Percentiles rank a stretch among this genome's conserved stretches.
phyloP scores from a whole-genome alignment of 2,797 vertebrate species.

The Sebastes aleutianus region DNA sequence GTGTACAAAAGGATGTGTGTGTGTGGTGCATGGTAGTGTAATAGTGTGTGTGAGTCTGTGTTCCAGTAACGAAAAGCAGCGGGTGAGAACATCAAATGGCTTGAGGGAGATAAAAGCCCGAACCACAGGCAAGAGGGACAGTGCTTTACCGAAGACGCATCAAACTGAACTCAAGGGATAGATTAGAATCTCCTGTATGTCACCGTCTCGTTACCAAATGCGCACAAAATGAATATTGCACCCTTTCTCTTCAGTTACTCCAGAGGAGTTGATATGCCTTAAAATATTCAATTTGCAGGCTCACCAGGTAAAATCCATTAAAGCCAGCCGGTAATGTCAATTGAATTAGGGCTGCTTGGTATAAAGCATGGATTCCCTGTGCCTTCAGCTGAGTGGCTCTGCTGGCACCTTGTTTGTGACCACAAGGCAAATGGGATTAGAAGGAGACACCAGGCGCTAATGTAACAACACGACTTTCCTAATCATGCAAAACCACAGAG shows the following conservation, averaged over 20 bases:
- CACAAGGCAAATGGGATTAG: constrained; percentile 75
- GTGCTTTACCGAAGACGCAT: constrained; percentile 35
- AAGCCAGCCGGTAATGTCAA: constrained; percentile 66
- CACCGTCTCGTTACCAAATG: constrained; percentile 48
- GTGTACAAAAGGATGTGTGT: constrained; percentile 6
- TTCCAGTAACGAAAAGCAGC: constrained; percentile 4
- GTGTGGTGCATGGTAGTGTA: background rate
- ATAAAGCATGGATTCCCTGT: constrained; percentile 56
- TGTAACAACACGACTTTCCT: constrained; percentile 70
- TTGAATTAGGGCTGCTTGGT: constrained; percentile 68
- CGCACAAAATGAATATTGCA: constrained; percentile 61
- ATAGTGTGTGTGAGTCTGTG: background rate
- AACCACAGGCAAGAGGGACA: constrained; percentile 21
- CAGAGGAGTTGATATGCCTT: constrained; percentile 67
- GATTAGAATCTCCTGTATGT: constrained; percentile 57
- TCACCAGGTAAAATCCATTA: constrained; percentile 78
- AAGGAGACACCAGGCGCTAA: constrained; percentile 60
- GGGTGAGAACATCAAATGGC: constrained; percentile 53
- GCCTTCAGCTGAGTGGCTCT: constrained; percentile 60
- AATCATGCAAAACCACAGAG: constrained; percentile 71
- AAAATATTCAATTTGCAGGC: constrained; percentile 74
- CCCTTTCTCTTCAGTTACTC: constrained; percentile 58
- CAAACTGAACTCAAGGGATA: constrained; percentile 45
- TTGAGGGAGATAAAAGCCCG: constrained; percentile 52
- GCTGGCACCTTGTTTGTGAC: constrained; percentile 69